A percentile compares a stretch with the other conserved stretches of the same genome.
Evolutionary conservation across 2,797 vertebrate genomes (phyloP).

Genomic region (Anguilla marmorata): DNA sequence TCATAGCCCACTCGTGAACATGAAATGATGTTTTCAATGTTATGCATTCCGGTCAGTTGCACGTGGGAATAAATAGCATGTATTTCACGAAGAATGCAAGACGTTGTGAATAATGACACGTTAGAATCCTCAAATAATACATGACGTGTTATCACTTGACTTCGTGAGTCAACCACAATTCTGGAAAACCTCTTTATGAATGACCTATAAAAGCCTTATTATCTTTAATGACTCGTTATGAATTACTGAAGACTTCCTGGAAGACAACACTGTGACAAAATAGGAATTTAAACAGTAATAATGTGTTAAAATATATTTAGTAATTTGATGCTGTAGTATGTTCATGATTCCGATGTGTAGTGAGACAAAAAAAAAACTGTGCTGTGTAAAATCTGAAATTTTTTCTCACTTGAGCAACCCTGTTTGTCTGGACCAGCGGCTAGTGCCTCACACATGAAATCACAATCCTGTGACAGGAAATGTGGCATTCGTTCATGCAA

Average conservation of each 20-base stretch:
- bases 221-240: neutral
- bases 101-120: neutral
- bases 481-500: neutral
- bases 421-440: neutral
- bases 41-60: neutral
- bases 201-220: neutral
- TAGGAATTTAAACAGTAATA: neutral
- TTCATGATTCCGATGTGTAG: neutral
- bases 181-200: neutral
- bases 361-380: neutral
- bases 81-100: neutral
- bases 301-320: neutral
- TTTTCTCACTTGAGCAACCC: neutral
- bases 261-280: neutral
- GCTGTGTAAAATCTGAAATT: neutral
- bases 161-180: neutral
- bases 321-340: neutral
- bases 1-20: no score
- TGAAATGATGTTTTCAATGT: neutral
- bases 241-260: neutral
- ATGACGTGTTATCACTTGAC: neutral
- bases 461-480: neutral
- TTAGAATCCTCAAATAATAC: neutral
- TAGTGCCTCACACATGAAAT: neutral
- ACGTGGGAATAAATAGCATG: neutral